A percentile compares a stretch with the other conserved stretches of the same genome.
Conservation (phyloP, 2,888 invertebrate species). For the Marasmarcha lunaedactyla region DNA sequence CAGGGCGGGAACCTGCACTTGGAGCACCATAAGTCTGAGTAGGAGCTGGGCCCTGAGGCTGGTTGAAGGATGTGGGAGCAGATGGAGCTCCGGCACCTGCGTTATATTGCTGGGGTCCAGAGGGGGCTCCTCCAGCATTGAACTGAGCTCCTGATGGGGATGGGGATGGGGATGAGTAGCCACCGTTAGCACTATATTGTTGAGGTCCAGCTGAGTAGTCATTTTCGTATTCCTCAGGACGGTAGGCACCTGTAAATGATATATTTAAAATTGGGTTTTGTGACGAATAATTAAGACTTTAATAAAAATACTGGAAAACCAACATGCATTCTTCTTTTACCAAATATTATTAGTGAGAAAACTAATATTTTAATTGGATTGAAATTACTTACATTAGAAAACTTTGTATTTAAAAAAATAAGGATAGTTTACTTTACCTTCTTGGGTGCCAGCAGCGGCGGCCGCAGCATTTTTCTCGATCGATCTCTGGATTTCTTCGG, state of each 20-base stretch:
- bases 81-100: background rate
- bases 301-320: slow-evolving; percentile 1
- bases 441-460: slow-evolving; percentile 56
- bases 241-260: slow-evolving; percentile 42
- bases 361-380: too few species aligned
- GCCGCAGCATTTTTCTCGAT: slow-evolving; percentile 53
- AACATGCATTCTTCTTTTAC: too few species aligned
- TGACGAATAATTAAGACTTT: slow-evolving; percentile 1
- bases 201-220: slow-evolving; percentile 16
- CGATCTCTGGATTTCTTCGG: slow-evolving; percentile 52
- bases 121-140: background rate
- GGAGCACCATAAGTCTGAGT: slow-evolving; percentile 4
- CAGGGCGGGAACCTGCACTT: too few species aligned
- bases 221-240: slow-evolving; percentile 41
- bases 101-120: slow-evolving; percentile 2
- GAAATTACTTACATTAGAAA: too few species aligned
- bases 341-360: too few species aligned
- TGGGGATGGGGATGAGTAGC: background rate
- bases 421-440: too few species aligned
- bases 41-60: slow-evolving; percentile 15
- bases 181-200: slow-evolving; percentile 18
- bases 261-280: background rate
- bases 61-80: slow-evolving; percentile 7
- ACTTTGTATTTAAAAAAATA: too few species aligned
- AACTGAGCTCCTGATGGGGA: background rate